A percentile compares a stretch with the other conserved stretches of the same genome.
Evolutionary conservation across 2,888 invertebrate genomes (phyloP).

Genomic region (Macaria liturata): DNA sequence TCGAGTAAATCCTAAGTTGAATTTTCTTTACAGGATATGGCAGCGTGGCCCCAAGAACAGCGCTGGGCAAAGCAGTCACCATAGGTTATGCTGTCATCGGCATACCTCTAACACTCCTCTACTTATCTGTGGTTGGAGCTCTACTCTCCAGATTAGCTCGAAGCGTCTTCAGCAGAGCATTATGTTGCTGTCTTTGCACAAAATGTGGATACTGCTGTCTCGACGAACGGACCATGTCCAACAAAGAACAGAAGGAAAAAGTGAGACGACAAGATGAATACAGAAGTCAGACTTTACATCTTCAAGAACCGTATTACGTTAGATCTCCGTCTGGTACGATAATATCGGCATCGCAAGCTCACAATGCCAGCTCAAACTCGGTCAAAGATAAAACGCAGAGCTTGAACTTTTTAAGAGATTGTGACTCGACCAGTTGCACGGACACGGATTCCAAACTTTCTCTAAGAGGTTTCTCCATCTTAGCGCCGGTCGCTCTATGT

Average conservation of each 20-base stretch:
- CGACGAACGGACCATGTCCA: conserved; percentile 91
- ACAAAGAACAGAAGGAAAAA: conserved; percentile 91
- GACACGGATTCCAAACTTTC: conserved; percentile 88
- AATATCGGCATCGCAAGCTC: conserved; percentile 79
- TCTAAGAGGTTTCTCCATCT: conserved; percentile 88
- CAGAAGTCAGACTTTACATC: conserved; percentile 82
- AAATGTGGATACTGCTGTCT: conserved; percentile 94
- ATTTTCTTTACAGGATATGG: conserved; percentile 89
- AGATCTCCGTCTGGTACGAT: conserved; percentile 79
- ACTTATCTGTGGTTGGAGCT: conserved; percentile 93
- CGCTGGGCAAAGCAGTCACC: conserved; percentile 96
- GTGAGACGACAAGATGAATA: conserved; percentile 88
- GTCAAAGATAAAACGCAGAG: conserved; percentile 74
- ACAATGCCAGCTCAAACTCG: conserved; percentile 68
- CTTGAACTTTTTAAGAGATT: conserved; percentile 73
- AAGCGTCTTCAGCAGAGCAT: conserved; percentile 90
- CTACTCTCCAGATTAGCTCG: conserved; percentile 92
- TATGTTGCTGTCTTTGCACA: conserved; percentile 94
- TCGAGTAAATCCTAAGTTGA: too few species aligned
- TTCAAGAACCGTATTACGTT: conserved; percentile 90
- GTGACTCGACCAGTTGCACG: conserved; percentile 83
- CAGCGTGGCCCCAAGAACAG: conserved; percentile 94
- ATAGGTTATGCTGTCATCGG: conserved; percentile 94
- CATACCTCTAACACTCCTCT: conserved; percentile 93
- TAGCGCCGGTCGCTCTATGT: conserved; percentile 95